Base-by-base conservation (phyloP, 2,797 vertebrate species). In the Taenioides sp. region DNA sequence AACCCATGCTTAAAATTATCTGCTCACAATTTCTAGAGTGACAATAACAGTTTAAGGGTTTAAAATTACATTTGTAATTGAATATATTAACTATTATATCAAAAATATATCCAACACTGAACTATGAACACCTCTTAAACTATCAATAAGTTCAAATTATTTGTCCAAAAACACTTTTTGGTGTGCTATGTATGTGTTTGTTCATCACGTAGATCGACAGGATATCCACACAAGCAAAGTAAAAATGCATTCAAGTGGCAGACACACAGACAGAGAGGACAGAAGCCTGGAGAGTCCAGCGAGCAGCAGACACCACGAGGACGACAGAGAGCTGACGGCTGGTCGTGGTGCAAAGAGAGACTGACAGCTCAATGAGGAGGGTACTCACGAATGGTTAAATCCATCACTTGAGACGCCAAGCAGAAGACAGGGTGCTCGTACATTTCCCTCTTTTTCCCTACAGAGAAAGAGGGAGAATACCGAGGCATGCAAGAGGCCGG, bases 321-420 rank as follows among this genome's bases (percentile, higher is more conserved):
- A 95, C 89, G 91, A 88, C 87, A 92, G 94, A 90, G 88, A 92
- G 34, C 67, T 71, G 68, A 71, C 65, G 67, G 14, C 72, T 72
- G 68, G 60, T 67, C 27, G 75, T 77, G 67, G 67, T 67, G 68
- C 82, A 14, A 75, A 62, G 61, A 86, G 76, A 93, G 93, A 90
- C 60, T 62, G 88, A 90, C 91, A 73, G 74, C 92, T 94, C 93
- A 93, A 94, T 93, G 95, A 94, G 95, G 93, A 94, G 95, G 93
- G 96, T 99, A 99, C 98, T 99, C 98, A 99, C 98, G 98, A 98
- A 99, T 99, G 95, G 98, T 99, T 99, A 99, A 99, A 99, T 99
- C 97, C 98, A 99, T 99, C 96, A 99, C 98, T 98, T 99, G 98
- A 96, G 98, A 99, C 94, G 98, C 98, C 98, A 99, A 99, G 97